These are phyloP conservation scores for Parasteatoda lunata DNA, from an alignment of 2,888 invertebrate genomes.

Conservation along the genomic window DNA sequence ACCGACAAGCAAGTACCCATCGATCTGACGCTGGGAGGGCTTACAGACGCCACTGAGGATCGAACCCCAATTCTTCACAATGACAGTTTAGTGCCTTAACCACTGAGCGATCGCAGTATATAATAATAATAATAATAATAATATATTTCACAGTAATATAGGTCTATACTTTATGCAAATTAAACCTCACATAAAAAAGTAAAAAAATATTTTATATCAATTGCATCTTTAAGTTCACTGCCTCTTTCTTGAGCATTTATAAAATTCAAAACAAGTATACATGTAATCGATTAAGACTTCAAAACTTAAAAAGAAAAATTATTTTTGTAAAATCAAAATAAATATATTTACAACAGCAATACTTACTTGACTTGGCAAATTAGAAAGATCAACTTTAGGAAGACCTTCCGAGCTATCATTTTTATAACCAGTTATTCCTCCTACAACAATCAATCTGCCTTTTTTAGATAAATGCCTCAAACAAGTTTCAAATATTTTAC, in stretches of 20 bases:
- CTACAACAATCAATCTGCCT: conserved; percentile 74
- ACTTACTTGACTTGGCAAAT: conserved; percentile 30
- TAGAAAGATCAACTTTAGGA: conserved; percentile 24
- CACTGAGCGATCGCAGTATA: too few species aligned
- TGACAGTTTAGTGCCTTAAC: too few species aligned
- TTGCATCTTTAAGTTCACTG: neutral
- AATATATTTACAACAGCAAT: neutral
- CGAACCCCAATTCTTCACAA: too few species aligned
- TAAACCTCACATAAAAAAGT: neutral
- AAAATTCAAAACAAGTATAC: too few species aligned
- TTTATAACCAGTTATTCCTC: conserved; percentile 73
- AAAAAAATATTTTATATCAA: neutral
- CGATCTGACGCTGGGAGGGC: too few species aligned
- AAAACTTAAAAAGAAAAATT: neutral
- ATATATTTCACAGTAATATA: too few species aligned
- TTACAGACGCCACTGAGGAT: too few species aligned
- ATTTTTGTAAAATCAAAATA: neutral
- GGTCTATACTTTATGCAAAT: neutral
- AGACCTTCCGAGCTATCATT: conserved; percentile 40
- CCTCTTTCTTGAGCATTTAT: too few species aligned
- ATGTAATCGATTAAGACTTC: neutral
- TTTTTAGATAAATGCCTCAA: conserved; percentile 71
- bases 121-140: too few species aligned
- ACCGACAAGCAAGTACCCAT: too few species aligned
- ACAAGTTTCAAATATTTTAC: conserved; percentile 62